Evolutionary conservation across 2,888 invertebrate genomes (phyloP).

Genomic region (Clostera curtula): DNA sequence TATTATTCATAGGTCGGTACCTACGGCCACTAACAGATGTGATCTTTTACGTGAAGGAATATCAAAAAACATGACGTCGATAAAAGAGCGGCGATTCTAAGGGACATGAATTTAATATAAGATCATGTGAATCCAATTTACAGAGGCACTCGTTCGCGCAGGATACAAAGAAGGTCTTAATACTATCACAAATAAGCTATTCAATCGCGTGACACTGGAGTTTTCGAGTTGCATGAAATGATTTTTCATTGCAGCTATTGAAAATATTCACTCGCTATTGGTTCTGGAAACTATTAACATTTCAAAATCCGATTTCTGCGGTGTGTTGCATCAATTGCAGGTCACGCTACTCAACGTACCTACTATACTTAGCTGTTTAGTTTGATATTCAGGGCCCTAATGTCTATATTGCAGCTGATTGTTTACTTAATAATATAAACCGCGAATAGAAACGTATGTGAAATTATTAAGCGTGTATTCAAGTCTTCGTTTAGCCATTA

Average conservation of each 20-base stretch:
- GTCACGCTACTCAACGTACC: constrained; percentile 46
- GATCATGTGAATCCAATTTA: constrained; percentile 45
- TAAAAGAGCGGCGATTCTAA: constrained; percentile 50
- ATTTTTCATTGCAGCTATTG: constrained; percentile 39
- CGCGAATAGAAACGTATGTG: constrained; percentile 13
- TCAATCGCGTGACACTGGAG: constrained; percentile 44
- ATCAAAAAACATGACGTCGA: constrained; percentile 58
- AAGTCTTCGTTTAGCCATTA: constrained; percentile 44
- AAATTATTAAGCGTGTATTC: constrained; percentile 8
- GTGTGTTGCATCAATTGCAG: constrained; percentile 35
- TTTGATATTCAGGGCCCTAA: constrained; percentile 41
- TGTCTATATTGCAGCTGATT: constrained; percentile 52
- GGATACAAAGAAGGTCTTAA: constrained; percentile 27
- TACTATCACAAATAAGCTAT: constrained; percentile 31
- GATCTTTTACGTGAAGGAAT: constrained; percentile 72
- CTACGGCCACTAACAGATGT: constrained; percentile 71
- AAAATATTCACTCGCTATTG: constrained; percentile 31
- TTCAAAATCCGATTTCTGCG: constrained; percentile 28
- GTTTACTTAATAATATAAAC: constrained; percentile 10
- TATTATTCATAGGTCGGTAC: constrained; percentile 72
- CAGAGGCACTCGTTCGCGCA: constrained; percentile 31
- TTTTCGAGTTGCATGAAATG: constrained; percentile 32
- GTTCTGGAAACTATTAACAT: constrained; percentile 43
- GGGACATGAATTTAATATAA: constrained; percentile 58
- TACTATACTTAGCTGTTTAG: constrained; percentile 40